Conservation (phyloP, 1,140 invertebrate genomes). For the Solenopsis invicta region DNA sequence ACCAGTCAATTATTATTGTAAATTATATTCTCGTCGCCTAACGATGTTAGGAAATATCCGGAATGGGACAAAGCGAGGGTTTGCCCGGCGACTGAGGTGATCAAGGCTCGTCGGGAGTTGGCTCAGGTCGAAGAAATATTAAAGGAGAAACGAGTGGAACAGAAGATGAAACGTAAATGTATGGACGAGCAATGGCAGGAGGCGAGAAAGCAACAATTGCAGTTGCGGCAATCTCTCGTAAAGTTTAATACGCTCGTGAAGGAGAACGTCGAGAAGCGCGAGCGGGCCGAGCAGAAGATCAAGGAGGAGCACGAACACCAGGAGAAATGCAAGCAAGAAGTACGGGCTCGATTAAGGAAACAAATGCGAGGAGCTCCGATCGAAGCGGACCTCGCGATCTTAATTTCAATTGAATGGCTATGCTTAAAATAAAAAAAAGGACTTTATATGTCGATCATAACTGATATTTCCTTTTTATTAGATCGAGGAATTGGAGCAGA, state of each 20-base stretch:
- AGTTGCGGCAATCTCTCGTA: slow-evolving; percentile 87
- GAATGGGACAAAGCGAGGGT: slow-evolving; percentile 88
- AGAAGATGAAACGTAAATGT: slow-evolving; percentile 79
- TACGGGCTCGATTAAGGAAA: slow-evolving; percentile 49
- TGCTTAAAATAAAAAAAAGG: background rate
- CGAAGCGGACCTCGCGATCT: background rate
- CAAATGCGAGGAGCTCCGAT: background rate
- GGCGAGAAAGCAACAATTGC: slow-evolving; percentile 85
- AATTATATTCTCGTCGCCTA: slow-evolving; percentile 9
- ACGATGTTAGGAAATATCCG: slow-evolving; percentile 86
- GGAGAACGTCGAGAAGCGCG: slow-evolving; percentile 88
- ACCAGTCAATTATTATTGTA: slow-evolving; percentile 19
- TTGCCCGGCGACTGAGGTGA: slow-evolving; percentile 86
- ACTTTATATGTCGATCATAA: slow-evolving; percentile 10
- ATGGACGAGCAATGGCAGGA: slow-evolving; percentile 87
- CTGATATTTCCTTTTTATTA: slow-evolving; percentile 55
- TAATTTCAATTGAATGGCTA: background rate
- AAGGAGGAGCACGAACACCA: slow-evolving; percentile 85
- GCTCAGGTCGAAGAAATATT: slow-evolving; percentile 85
- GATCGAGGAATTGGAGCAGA: slow-evolving; percentile 78
- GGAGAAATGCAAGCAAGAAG: slow-evolving; percentile 72
- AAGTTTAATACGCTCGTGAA: slow-evolving; percentile 88
- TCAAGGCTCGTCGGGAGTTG: slow-evolving; percentile 86
- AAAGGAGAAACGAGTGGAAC: slow-evolving; percentile 83
- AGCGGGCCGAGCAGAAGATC: slow-evolving; percentile 87